phyloP scores from a whole-genome alignment of 2,888 invertebrate species.

The Epinotia bilunana region DNA sequence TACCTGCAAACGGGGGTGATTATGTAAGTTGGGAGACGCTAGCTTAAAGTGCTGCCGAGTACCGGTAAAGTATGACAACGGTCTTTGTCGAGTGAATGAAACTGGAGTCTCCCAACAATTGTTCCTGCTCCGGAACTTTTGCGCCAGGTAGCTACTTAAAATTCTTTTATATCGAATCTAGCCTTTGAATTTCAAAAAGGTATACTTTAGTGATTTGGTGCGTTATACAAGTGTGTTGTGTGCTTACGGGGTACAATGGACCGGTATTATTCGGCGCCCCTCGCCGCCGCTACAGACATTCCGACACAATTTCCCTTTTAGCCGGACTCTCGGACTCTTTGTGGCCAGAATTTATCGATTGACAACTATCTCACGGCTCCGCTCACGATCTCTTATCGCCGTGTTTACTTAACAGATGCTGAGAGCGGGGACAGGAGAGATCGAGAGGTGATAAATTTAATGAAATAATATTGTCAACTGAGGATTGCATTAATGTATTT shows the following conservation, averaged over 20 bases:
- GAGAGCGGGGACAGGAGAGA: conserved; percentile 17
- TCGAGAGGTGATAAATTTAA: conserved; percentile 35
- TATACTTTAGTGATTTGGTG: conserved; percentile 18
- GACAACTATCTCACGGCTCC: conserved; percentile 42
- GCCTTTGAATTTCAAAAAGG: conserved; percentile 42
- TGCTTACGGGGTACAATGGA: conserved; percentile 25
- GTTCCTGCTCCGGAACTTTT: conserved; percentile 38
- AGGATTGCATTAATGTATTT: neutral
- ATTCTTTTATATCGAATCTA: conserved; percentile 43
- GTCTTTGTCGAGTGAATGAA: conserved; percentile 38
- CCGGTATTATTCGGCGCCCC: conserved; percentile 34
- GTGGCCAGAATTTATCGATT: conserved; percentile 54
- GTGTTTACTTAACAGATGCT: conserved; percentile 37
- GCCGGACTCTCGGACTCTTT: conserved; percentile 65
- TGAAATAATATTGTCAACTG: conserved; percentile 26
- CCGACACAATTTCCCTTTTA: conserved; percentile 82
- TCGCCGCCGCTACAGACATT: conserved; percentile 54
- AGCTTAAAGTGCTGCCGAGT: conserved; percentile 26
- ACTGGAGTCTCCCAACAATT: conserved; percentile 35
- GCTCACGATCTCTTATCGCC: conserved; percentile 20
- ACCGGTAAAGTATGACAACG: conserved; percentile 38
- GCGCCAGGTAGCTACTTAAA: conserved; percentile 44
- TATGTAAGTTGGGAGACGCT: neutral
- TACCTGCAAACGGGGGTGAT: neutral
- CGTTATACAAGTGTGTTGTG: conserved; percentile 18